These are phyloP conservation scores for Anguilla obscura DNA, from an alignment of 2,797 vertebrate species.

Conservation along the genomic window DNA sequence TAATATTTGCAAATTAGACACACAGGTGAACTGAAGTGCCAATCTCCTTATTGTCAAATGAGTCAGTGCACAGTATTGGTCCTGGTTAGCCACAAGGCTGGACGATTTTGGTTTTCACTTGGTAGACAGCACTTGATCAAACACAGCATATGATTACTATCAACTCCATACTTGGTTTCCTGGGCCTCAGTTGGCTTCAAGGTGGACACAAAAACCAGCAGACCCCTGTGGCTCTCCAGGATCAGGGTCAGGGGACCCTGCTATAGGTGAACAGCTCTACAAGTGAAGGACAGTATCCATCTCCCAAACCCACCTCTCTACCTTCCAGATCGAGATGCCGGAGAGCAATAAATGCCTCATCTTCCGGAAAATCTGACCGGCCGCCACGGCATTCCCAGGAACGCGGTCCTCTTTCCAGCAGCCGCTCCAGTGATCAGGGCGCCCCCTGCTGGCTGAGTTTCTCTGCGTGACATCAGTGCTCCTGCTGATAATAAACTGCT, in stretches of 20 bases:
- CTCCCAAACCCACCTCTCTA: conserved; percentile 13
- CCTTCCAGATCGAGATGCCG: conserved; percentile 69
- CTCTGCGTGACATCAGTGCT: neutral
- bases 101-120: neutral
- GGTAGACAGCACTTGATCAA: neutral
- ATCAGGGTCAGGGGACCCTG: neutral
- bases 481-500: neutral
- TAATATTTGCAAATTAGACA: neutral
- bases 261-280: neutral
- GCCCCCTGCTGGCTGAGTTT: neutral
- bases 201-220: too few species aligned
- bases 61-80: neutral
- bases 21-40: neutral
- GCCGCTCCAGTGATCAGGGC: neutral
- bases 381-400: neutral
- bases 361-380: conserved; percentile 65
- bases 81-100: neutral
- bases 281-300: neutral
- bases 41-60: neutral
- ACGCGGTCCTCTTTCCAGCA: neutral
- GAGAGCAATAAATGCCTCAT: conserved; percentile 72
- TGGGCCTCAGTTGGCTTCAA: too few species aligned
- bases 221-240: neutral
- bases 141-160: neutral
- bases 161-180: neutral